phyloP scores from a whole-genome alignment of 92 coral and sea anemone species.

The Heteractis magnifica region DNA sequence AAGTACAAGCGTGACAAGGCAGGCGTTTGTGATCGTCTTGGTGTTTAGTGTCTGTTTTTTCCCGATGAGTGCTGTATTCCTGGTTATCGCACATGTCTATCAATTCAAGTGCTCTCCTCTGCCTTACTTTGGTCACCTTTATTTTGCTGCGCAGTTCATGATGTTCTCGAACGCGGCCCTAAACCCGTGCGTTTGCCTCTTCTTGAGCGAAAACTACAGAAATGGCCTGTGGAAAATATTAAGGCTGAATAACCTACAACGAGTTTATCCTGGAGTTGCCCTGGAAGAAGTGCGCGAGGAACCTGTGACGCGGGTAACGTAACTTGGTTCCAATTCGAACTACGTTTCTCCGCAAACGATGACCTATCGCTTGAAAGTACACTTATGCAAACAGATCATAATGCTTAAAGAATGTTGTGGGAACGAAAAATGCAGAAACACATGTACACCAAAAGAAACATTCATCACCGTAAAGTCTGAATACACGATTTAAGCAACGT shows the following conservation, averaged over 20 bases:
- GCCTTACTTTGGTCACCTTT: slow-evolving; percentile 35
- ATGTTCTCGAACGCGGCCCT: slow-evolving; percentile 24
- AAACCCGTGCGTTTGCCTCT: slow-evolving; percentile 42
- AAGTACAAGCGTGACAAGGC: slow-evolving; percentile 33
- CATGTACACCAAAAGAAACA: background rate
- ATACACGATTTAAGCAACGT: background rate
- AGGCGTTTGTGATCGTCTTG: slow-evolving; percentile 28
- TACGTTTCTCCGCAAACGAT: background rate
- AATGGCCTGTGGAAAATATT: slow-evolving; percentile 28
- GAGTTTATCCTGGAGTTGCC: slow-evolving; percentile 19
- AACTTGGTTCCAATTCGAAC: background rate
- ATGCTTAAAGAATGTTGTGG: background rate
- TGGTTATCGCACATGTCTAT: slow-evolving; percentile 19
- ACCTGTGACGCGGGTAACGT: slow-evolving; percentile 15
- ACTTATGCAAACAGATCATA: background rate
- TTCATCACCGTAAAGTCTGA: background rate
- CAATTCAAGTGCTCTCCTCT: slow-evolving; percentile 22
- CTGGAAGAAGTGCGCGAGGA: slow-evolving; percentile 23
- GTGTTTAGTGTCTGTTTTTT: slow-evolving; percentile 30
- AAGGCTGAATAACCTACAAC: slow-evolving; percentile 15
- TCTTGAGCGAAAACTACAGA: slow-evolving; percentile 39
- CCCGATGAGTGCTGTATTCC: slow-evolving; percentile 17
- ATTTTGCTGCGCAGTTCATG: slow-evolving; percentile 25
- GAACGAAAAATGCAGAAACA: background rate
- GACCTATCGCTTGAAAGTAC: background rate